Conservation (phyloP, 2,797 vertebrate species). For the Enteromius treurensis region DNA sequence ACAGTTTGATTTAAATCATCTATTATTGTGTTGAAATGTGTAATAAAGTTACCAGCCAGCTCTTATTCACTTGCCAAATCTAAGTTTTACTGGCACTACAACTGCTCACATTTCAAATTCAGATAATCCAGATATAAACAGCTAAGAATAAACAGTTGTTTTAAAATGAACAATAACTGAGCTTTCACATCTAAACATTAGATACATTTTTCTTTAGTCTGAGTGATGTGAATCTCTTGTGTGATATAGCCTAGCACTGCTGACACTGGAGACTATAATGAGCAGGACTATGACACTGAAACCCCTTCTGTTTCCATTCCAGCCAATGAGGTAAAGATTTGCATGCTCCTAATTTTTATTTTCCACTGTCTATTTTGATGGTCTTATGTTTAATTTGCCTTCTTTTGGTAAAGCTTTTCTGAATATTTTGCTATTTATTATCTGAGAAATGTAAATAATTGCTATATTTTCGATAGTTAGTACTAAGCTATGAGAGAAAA, state of each 20-base stretch:
- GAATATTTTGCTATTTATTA: not conserved
- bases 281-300: constrained; percentile 79
- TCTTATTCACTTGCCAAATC: not conserved
- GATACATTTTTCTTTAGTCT: not conserved
- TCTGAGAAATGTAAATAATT: not conserved
- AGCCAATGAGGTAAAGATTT: constrained; percentile 82
- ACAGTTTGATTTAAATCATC: not conserved
- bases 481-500: not conserved
- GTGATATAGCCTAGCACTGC: constrained; percentile 57
- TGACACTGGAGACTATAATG: constrained; percentile 79
- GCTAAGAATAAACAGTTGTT: not conserved
- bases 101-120: not conserved
- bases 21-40: not conserved
- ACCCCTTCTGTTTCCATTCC: constrained; percentile 76
- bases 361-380: constrained; percentile 11
- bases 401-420: not conserved
- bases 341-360: not conserved
- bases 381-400: not conserved
- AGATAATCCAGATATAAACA: not conserved
- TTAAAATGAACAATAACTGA: not conserved
- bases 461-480: not conserved
- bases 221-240: constrained; percentile 16
- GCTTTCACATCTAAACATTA: not conserved
- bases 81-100: not conserved
- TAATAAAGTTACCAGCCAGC: not conserved